These are phyloP conservation scores for Oreotragus oreotragus DNA, from an alignment of 2,113 vertebrate species.

Conservation along the genomic window DNA sequence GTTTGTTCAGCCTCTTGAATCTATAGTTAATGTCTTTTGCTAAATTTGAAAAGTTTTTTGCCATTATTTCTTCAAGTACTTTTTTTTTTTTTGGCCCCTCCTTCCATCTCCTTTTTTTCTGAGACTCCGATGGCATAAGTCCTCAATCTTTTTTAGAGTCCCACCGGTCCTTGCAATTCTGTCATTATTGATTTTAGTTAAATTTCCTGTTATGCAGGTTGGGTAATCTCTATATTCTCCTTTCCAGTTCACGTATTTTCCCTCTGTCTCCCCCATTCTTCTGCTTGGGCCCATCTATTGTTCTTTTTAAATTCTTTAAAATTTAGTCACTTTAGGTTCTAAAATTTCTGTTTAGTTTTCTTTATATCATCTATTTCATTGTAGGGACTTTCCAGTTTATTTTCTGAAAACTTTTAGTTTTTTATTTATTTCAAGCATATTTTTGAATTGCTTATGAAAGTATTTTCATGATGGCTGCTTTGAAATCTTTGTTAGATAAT, in stretches of 20 bases:
- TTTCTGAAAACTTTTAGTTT: background rate
- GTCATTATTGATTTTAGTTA: background rate
- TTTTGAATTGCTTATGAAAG: background rate
- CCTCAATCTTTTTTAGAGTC: background rate
- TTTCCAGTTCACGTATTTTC: background rate
- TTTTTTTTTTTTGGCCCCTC: background rate
- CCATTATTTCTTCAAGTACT: background rate
- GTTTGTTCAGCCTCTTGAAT: background rate
- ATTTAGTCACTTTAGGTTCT: background rate
- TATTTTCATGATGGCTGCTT: background rate
- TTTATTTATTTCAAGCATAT: background rate
- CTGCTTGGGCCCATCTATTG: background rate
- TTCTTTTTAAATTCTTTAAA: background rate
- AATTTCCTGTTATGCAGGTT: background rate
- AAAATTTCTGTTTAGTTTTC: background rate
- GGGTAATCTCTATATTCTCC: background rate
- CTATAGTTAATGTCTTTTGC: background rate
- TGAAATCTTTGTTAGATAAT: background rate
- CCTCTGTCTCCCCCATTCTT: background rate
- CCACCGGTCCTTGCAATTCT: accelerated
- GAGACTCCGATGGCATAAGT: background rate
- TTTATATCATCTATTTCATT: background rate
- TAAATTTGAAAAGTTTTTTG: background rate
- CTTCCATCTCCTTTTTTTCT: background rate
- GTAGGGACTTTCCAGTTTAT: background rate